Evolutionary conservation across 2,797 vertebrate genomes (phyloP).

Genomic region (Fundulus diaphanus): DNA sequence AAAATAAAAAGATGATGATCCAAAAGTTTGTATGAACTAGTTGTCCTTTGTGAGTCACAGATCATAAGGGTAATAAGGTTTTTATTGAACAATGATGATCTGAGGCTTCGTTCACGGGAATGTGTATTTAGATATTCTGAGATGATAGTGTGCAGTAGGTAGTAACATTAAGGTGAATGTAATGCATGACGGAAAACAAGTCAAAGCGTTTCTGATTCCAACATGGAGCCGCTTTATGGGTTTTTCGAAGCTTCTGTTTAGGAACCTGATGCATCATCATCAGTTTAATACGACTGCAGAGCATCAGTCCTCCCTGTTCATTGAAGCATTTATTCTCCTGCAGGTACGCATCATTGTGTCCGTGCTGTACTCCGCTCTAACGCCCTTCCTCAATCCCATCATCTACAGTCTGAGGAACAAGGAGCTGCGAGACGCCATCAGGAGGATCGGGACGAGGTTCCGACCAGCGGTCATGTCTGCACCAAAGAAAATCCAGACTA

Average conservation of each 20-base stretch:
- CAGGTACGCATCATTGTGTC: constrained; percentile 45
- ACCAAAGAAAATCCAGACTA: background rate
- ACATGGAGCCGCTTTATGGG: background rate
- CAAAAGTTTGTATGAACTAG: no score
- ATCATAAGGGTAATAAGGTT: no score
- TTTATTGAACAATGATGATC: no score
- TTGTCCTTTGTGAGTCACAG: no score
- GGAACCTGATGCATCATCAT: background rate
- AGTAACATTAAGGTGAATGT: no score
- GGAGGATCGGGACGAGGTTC: constrained; percentile 35
- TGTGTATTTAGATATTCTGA: no score
- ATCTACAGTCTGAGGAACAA: constrained; percentile 75
- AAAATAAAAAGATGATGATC: no score
- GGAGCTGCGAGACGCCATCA: constrained; percentile 58
- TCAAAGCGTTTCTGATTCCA: no score
- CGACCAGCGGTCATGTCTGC: constrained; percentile 14
- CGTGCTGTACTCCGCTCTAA: constrained; percentile 48
- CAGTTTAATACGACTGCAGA: background rate
- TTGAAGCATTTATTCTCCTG: background rate
- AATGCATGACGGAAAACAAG: no score
- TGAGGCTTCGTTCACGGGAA: no score
- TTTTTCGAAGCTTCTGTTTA: background rate
- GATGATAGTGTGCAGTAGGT: no score
- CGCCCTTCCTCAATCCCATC: constrained; percentile 63
- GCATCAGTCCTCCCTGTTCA: background rate